Evolutionary conservation across 37 sponge, comb jelly and placozoan species (phyloP).

Genomic region (Crambe crambe): DNA sequence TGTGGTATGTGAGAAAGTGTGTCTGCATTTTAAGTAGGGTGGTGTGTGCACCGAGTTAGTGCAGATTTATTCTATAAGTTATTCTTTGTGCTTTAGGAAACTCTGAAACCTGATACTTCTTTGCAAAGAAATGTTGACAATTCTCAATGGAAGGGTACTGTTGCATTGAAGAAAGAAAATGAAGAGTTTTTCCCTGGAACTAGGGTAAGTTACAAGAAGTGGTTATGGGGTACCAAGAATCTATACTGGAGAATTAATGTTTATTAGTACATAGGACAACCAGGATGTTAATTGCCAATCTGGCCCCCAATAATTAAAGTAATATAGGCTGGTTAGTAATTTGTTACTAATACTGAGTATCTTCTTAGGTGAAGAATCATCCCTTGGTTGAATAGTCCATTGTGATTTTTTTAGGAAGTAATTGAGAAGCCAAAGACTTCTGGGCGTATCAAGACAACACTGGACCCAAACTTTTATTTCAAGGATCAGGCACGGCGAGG

Average conservation of each 20-base stretch:
- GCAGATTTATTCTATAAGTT: background rate
- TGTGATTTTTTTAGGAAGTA: constrained; percentile 53
- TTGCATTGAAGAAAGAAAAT: constrained; percentile 36
- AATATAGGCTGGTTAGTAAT: too few species aligned
- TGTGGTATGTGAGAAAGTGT: constrained; percentile 19
- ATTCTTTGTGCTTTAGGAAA: background rate
- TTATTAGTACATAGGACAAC: background rate
- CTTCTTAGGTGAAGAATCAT: too few species aligned
- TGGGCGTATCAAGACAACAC: constrained; percentile 55
- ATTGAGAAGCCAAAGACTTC: constrained; percentile 79
- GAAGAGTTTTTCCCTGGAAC: constrained; percentile 66
- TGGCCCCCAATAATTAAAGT: too few species aligned
- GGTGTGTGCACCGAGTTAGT: background rate
- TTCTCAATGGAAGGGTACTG: constrained; percentile 66
- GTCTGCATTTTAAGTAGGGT: background rate
- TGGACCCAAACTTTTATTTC: constrained; percentile 49
- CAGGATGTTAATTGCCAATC: too few species aligned
- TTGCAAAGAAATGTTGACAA: constrained; percentile 63
- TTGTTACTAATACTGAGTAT: too few species aligned
- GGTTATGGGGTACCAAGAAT: background rate
- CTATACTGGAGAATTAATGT: background rate
- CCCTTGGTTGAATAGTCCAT: background rate
- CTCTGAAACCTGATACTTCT: constrained; percentile 19
- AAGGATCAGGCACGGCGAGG: constrained; percentile 56
- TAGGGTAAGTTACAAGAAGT: constrained; percentile 35